Base-by-base conservation (phyloP, 2,888 invertebrate species). In the Cheilosia scutellata region DNA sequence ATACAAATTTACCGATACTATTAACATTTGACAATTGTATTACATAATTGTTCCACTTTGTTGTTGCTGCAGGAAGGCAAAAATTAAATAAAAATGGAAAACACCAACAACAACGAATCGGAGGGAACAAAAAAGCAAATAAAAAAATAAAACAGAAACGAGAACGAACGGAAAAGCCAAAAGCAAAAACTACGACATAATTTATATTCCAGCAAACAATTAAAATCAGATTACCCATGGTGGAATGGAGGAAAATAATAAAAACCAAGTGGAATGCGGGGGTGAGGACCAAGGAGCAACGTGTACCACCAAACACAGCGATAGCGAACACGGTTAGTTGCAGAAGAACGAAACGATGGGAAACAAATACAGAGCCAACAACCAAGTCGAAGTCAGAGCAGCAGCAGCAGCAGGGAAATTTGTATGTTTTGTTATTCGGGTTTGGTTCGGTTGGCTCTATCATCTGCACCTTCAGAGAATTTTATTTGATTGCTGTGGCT, bases 181-280 rank as follows among this genome's bases (percentile, higher is more conserved):
- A 77, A 82, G 76, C 68, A 79, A 84, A 75, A 82, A 87, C 87
- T 78, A 87, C 88, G 87, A 87, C 78, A 87, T 84, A 88, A 88
- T 88, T 88, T 88, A 82, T 88, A 87, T 87, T 83, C 83, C 86
- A 87, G 84, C 86, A 80, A 87, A 88, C 87, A 88, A 88, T 88
- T 88, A 88, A 88, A 88, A 88, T 87, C 82, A 88, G 83, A 88
- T 88, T 88, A 88, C 84, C 84, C 84, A 80, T 75, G 80, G 75
- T 66, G 84, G 80, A 84, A 75, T 75, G 75, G 71, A 80, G 80
- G 75, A 37, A 71, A 84, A 84, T 79, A 80, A 84, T 84, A 75
- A 84, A 84, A 84, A 75, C 47, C 70, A 75, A 84, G 84, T 84
- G 63, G 31, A 44, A 53, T 44, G 70, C 70, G 79, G 70, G 70